A percentile compares a stretch with the other conserved stretches of the same genome.
These are phyloP conservation scores for Embidobia sp. DNA, from an alignment of 2,888 invertebrate genomes.

Conservation along the genomic window DNA sequence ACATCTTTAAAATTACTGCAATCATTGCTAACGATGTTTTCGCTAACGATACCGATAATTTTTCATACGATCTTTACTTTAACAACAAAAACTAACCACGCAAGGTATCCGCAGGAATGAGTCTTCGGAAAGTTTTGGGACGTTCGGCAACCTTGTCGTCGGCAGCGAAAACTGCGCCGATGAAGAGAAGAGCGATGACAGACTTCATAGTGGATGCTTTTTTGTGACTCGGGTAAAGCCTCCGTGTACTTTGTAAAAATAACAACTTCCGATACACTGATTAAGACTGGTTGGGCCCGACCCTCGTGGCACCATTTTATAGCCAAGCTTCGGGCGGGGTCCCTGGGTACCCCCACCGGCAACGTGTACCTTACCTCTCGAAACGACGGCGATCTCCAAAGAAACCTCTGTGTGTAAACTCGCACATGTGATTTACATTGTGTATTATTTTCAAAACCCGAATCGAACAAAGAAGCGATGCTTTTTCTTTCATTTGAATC, in stretches of 20 bases:
- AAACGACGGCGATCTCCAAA: conserved; percentile 64
- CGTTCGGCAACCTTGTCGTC: conserved; percentile 83
- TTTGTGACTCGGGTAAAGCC: too few relatives aligned
- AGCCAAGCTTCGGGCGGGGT: conserved; percentile 76
- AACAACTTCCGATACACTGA: conserved; percentile 71
- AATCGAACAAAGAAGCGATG: too few relatives aligned
- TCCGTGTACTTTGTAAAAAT: conserved; percentile 54
- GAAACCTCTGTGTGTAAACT: conserved; percentile 50
- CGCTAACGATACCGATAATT: too few relatives aligned
- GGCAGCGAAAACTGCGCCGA: conserved; percentile 82
- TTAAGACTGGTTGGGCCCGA: conserved; percentile 79
- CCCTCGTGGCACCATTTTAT: conserved; percentile 77
- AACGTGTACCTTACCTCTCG: conserved; percentile 61
- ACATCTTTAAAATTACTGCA: too few relatives aligned
- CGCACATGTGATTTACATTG: conserved; percentile 36
- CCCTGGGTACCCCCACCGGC: conserved; percentile 66
- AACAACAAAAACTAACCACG: conserved; percentile 87
- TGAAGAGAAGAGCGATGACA: conserved; percentile 83
- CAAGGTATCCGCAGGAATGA: conserved; percentile 94
- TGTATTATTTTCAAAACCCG: conserved; percentile 15
- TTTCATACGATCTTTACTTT: too few relatives aligned
- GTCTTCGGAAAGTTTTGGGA: conserved; percentile 89
- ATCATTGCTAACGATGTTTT: too few relatives aligned
- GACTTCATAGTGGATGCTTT: conserved; percentile 78
- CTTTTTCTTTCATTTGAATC: background rate